Base-by-base conservation (phyloP, 1,140 invertebrate species). In the Nasonia vitripennis region DNA sequence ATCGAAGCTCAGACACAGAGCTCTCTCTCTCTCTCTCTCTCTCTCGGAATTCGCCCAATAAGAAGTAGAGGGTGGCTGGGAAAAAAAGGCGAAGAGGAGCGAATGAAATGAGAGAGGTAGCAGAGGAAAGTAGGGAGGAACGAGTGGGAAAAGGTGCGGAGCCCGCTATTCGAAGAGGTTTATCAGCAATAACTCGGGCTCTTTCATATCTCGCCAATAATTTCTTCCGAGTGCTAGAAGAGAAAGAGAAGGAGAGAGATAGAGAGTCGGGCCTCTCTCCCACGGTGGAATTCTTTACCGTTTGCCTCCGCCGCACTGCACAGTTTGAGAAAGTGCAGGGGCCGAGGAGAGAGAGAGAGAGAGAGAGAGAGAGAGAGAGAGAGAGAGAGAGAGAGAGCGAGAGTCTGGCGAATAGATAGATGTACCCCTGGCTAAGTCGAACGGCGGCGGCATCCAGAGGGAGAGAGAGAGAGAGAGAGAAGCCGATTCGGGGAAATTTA, bases 131-230 rank as follows among this genome's bases (percentile, higher is more conserved):
- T 62, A 62, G 20, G 55, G 17, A 62, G 55, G 6, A 62, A 73
- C 37, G 68, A 80, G 81, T 86, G 67, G 51, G 41, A 78, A 85
- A 86, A 83, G 77, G 87, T 84, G 79, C 73, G 37, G 79, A 85
- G 75, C 71, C 77, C 23, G 80, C 80, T 78, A 85, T 88, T 80
- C 73, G 79, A 87, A 81, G 78, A 78, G 87, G 87, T 91, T 89
- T 92, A 92, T 91, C 91, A 89, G 89, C 88, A 89, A 91, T 91
- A 92, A 91, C 89, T 91, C 87, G 45, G 85, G 86, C 78, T 90
- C 87, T 91, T 89, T 90, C 90, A 91, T 92, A 91, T 91, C 91
- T 88, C 88, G 88, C 89, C 90, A 91, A 91, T 91, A 91, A 92
- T 91, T 92, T 89, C 87, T 90, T 85, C 71, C 85, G 86, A 88